Base-by-base conservation (phyloP, 2,113 vertebrate species). In the Trachemys scripta region DNA sequence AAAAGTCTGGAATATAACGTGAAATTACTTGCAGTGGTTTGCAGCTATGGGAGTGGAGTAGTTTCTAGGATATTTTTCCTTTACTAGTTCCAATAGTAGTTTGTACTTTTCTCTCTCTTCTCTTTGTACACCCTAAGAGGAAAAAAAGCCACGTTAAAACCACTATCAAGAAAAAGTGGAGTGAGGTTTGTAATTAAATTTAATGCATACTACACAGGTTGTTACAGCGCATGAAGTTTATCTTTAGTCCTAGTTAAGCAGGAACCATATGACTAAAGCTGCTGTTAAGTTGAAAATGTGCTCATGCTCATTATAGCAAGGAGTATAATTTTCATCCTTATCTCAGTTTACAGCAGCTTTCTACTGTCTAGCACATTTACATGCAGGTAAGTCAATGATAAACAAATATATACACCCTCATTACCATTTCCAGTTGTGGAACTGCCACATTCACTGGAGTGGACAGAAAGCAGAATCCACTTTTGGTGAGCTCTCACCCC, bases 61-160 rank as follows among this genome's bases (percentile, higher is more conserved):
- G 82, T 85, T 96, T 89, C 95, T 88, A 76, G 95, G 90, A n/a
- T 88, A 56, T 25, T 94, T 88, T 85, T 96, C 97, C 95, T 98
- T 98, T 62, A 96, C 91, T 57, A 96, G 93, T 47, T 98, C 65
- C 76, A 98, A 24, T 47, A 98, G 94, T 45, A 92, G 95, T 51
- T 82, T 93, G 56, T 98, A 98, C 25, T 96, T 98, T 57, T 96
- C 95, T 95, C 96, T 97, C 75, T 98, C 98, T 57, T 93, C 96
- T 95, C 90, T 97, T 56, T 98, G 94, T 95, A 98, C 96, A 92
- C 88, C 98, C 98, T 98, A 83, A 81, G 22, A 62, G n/a, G 20
- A n/a, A 17, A 12, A 25, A 38, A 38, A 10, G n/a, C 11, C 57
- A 29, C 3, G 49, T 78, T 56, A 45, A 79, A 78, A 79, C 0